Conservation (phyloP, 2,888 invertebrate species). For the Tenthredo livida region DNA sequence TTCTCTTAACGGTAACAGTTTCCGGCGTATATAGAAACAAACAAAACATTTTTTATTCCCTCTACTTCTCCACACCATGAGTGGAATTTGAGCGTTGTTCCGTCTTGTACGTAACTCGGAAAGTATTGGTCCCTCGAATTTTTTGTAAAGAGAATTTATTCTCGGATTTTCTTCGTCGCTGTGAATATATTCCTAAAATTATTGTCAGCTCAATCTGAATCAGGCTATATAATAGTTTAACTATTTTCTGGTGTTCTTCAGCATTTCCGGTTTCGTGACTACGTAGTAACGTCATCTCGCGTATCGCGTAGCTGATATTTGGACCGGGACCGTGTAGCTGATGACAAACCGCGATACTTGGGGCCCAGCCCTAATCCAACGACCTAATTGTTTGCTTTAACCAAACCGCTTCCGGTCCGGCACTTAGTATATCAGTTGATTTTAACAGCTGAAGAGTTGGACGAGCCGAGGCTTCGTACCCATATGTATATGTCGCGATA, state of each 20-base stretch:
- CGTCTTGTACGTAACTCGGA: too few relatives aligned
- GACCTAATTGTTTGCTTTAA: constrained; percentile 49
- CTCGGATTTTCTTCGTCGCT: too few relatives aligned
- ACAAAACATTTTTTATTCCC: background rate
- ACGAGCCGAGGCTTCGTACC: background rate
- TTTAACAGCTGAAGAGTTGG: constrained; percentile 6
- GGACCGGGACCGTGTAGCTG: background rate
- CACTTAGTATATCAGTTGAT: constrained; percentile 33
- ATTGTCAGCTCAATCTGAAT: too few relatives aligned
- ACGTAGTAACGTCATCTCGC: background rate
- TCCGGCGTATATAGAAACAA: constrained; percentile 7
- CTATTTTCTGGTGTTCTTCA: background rate
- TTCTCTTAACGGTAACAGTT: background rate
- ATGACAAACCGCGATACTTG: constrained; percentile 39
- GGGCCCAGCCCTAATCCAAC: constrained; percentile 36
- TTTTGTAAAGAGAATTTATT: too few relatives aligned
- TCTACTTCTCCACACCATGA: background rate
- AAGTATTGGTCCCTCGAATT: too few relatives aligned
- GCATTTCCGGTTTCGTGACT: background rate
- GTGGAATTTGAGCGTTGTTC: too few relatives aligned
- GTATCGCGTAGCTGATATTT: constrained; percentile 11
- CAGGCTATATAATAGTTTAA: background rate
- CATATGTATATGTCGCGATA: background rate
- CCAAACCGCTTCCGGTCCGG: constrained; percentile 47
- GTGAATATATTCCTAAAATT: too few relatives aligned